Evolutionary conservation across 2,888 invertebrate species (phyloP).

Genomic region (Barypeithes pellucidus): DNA sequence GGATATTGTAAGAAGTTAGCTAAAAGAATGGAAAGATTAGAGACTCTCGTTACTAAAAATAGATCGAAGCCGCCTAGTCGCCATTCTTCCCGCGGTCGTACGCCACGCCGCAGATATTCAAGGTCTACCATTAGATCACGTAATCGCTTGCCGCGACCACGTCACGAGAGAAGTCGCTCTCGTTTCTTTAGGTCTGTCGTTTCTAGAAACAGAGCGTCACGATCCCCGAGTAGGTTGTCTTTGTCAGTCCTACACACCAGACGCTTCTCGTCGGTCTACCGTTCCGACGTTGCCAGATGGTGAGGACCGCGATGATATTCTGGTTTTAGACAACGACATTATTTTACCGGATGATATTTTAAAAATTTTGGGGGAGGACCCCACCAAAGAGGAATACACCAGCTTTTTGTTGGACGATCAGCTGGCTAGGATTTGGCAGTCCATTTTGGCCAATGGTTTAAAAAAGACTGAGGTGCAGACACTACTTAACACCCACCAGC

Average conservation of each 20-base stretch:
- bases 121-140: not conserved
- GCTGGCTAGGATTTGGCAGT: slow-evolving; percentile 16
- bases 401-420: not conserved
- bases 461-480: not conserved
- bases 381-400: not conserved
- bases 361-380: slow-evolving; percentile 21
- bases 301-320: too few relatives aligned
- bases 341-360: not conserved
- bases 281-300: too few relatives aligned
- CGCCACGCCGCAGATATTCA: not conserved
- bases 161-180: not conserved
- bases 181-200: not conserved
- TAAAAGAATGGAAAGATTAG: not conserved
- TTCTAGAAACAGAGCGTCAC: not conserved
- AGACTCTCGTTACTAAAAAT: not conserved
- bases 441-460: not conserved
- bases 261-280: too few relatives aligned
- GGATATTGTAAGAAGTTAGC: not conserved
- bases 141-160: not conserved
- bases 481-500: not conserved
- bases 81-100: not conserved
- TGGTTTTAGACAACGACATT: not conserved
- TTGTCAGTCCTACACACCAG: not conserved
- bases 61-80: not conserved
- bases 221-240: not conserved